Base-by-base conservation (phyloP, 2,888 invertebrate species). In the Baronia brevicornis region DNA sequence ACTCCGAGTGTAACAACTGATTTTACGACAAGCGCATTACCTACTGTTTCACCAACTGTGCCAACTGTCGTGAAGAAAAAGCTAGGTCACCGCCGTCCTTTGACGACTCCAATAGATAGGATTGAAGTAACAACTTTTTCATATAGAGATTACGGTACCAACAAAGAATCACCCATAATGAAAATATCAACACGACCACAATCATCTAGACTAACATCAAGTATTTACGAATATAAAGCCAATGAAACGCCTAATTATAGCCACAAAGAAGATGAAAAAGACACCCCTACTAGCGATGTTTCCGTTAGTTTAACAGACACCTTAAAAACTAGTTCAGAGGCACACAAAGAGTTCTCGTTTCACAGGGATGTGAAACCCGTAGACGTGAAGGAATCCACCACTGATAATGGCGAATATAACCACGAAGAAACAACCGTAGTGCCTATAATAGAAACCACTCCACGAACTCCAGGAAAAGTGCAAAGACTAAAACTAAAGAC, bases 231-330 rank as follows among this genome's bases (percentile, higher is more conserved):
- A 30, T 58, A 59, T 32, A 68, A 55, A 48, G 59, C 60, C 9
- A 60, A 47, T 29, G 73, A 79, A 33, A 58, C 58, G 6, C 77
- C 78, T 2, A 84, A 85, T 48, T 84, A 75, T 33, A 72, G 65
- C 20, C 84, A 85, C 39, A 85, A 84, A 33, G 84, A 85, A 38
- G 85, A 85, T 37, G 85, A 85, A 46, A 85, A 84, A 47, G 85
- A 85, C 29, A 85, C 84, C 2, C 85, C 85, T 1, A 84, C 84
- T 3, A 85, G 85, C 43, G 85, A 85, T 28, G 66, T 84, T n/a
- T 60, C 72, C 4, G 69, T 84, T 3, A 74, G 60, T 44, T 45
- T 77, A 38, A 61, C 59, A 4, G 78, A 79, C 32, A 59, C 60
- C 1, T 52, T 64, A 2, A 75, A 65, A 46, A 61, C 60, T 14